phyloP scores from a whole-genome alignment of 1,140 invertebrate species.

The Ceratoteleas bidentatus region DNA sequence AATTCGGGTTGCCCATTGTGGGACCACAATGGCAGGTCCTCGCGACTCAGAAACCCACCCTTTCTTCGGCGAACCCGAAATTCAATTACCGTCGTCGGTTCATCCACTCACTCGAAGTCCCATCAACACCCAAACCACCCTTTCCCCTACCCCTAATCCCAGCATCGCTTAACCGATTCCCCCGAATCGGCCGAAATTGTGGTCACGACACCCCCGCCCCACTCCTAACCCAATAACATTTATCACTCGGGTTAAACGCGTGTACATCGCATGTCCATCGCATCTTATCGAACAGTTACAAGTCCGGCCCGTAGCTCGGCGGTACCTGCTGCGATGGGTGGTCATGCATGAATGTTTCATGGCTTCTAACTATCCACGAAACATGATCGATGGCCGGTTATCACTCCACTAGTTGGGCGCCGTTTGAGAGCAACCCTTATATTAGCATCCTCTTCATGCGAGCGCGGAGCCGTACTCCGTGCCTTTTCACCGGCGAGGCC shows the following conservation, averaged over 20 bases:
- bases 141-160: no score
- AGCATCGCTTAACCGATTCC: no score
- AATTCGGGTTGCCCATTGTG: no score
- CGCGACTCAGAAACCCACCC: no score
- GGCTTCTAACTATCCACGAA: constrained; percentile 78
- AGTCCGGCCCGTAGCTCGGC: constrained; percentile 31
- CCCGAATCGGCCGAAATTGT: no score
- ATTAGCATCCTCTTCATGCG: constrained; percentile 48
- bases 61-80: not conserved
- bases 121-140: no score
- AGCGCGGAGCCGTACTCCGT: no score
- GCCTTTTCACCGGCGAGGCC: not conserved
- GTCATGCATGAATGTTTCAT: constrained; percentile 79
- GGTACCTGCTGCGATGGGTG: constrained; percentile 70
- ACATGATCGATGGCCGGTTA: constrained; percentile 79
- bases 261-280: constrained; percentile 58
- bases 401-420: constrained; percentile 70
- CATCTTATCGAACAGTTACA: constrained; percentile 52
- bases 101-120: no score
- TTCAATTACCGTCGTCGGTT: no score
- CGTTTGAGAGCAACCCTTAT: constrained; percentile 59
- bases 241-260: constrained; percentile 39
- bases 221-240: constrained; percentile 36
- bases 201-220: no score
- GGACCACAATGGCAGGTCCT: no score